Base-by-base conservation (phyloP, 2,797 vertebrate genomes). In the Pitangus sulphuratus region DNA sequence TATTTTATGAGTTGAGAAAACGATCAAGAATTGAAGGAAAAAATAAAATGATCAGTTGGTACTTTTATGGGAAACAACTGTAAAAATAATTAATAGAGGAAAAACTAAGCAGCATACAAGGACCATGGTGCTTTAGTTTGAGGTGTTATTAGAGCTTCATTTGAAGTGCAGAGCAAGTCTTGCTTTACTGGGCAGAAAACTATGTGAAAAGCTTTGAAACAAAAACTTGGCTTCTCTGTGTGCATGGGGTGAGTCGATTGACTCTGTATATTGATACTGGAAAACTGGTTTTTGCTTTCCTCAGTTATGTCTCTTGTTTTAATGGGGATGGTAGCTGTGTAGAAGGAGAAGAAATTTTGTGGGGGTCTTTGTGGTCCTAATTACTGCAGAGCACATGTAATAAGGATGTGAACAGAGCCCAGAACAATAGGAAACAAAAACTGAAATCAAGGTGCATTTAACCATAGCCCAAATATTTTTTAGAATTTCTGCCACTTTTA, bases 391-490 rank as follows among this genome's bases (percentile, higher is more conserved):
- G 2, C 51, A 15, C 9, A 3, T 44, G 4, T 60, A 35, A 31
- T 12, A 31, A 25, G 6, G 12, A 60, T 68, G 78, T 81, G 37
- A 86, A 72, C 4, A 44, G 31, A 24, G 9, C 11, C 2, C 11
- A 37, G 45, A 76, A 51, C 7, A 28, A 8, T 33, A 50, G 61
- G 26, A 68, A 40, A 70, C 8, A 54, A 51, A 75, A 93, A 26
- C 0, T 3, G 39, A 50, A 56, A 61, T 61, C 6, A 45, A 30
- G 24, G 45, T 44, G 4, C 4, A 14, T 56, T 82, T 75, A 60
- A 75, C 5, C 2, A 17, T 28, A 68, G 42, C 1, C 1, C 3
- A 70, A 13, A 1, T 50, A 1, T n/a, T 62, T 75, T 45, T 33
- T 35, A 44, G 17, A 22, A 24, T 30, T 89, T 69, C 9, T 79